These are phyloP conservation scores for Paragorgia papillata DNA, from an alignment of 92 coral and sea anemone genomes.

Conservation along the genomic window DNA sequence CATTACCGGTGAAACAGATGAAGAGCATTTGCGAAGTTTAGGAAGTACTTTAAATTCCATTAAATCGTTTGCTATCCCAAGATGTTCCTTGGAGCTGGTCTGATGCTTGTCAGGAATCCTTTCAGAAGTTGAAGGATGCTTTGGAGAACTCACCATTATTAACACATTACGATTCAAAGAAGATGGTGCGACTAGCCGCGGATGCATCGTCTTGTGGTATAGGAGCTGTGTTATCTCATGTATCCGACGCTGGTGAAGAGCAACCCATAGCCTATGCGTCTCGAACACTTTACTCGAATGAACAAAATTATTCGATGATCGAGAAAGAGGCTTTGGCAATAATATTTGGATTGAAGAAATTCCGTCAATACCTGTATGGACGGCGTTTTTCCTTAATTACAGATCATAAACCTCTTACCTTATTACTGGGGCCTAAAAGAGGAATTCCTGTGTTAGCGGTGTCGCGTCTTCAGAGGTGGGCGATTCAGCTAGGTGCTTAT, in stretches of 20 bases:
- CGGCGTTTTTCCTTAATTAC: constrained; percentile 49
- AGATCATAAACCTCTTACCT: constrained; percentile 55
- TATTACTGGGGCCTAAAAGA: constrained; percentile 47
- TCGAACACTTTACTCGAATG: constrained; percentile 41
- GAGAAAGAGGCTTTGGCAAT: constrained; percentile 61
- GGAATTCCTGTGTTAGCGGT: constrained; percentile 49
- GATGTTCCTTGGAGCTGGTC: constrained; percentile 44
- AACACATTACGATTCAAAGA: constrained; percentile 50
- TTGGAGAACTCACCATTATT: constrained; percentile 32
- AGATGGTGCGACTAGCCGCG: constrained; percentile 49
- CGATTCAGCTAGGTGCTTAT: constrained; percentile 25
- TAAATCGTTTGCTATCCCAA: constrained; percentile 44
- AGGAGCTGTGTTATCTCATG: constrained; percentile 50
- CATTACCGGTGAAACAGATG: constrained; percentile 40
- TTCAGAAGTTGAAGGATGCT: constrained; percentile 33
- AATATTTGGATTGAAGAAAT: constrained; percentile 55
- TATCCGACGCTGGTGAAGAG: constrained; percentile 49
- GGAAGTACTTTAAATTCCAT: constrained; percentile 35
- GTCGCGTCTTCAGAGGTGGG: no score
- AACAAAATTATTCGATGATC: constrained; percentile 39
- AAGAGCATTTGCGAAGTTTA: constrained; percentile 45
- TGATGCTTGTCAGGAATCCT: constrained; percentile 48
- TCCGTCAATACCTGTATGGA: constrained; percentile 58
- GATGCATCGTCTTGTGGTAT: constrained; percentile 54
- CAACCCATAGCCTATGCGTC: constrained; percentile 51